Conservation (phyloP, 2,113 vertebrate genomes). For the Grammomys dolichurus region DNA sequence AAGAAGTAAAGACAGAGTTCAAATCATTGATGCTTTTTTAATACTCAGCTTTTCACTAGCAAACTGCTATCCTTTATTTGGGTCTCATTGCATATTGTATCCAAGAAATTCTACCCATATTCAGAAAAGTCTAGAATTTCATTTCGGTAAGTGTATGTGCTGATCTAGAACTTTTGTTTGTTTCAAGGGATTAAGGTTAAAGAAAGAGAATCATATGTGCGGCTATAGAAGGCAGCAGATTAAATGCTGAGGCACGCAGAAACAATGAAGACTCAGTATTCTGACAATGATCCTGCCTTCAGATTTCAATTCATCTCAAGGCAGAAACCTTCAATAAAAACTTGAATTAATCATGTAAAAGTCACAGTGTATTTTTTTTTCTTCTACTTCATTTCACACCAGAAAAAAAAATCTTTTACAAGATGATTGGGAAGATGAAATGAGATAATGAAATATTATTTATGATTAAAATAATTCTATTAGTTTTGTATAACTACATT, state of each 20-base stretch:
- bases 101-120: neutral
- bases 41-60: neutral
- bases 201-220: neutral
- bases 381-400: neutral
- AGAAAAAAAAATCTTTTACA: neutral
- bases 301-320: slow-evolving; percentile 5
- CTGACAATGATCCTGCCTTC: neutral
- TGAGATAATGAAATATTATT: neutral
- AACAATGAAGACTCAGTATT: neutral
- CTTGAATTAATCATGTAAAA: neutral
- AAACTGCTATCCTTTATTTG: neutral
- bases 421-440: neutral
- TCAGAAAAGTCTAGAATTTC: neutral
- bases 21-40: neutral
- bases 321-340: neutral
- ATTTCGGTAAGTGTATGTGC: neutral
- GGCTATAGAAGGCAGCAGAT: neutral
- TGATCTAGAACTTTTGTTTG: neutral
- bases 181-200: slow-evolving; percentile 29
- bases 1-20: neutral
- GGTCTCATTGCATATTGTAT: neutral
- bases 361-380: neutral
- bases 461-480: neutral
- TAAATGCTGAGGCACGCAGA: neutral
- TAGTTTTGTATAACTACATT: neutral